Evolutionary conservation across 1,140 invertebrate genomes (phyloP).

Genomic region (Papilio xuthus): DNA sequence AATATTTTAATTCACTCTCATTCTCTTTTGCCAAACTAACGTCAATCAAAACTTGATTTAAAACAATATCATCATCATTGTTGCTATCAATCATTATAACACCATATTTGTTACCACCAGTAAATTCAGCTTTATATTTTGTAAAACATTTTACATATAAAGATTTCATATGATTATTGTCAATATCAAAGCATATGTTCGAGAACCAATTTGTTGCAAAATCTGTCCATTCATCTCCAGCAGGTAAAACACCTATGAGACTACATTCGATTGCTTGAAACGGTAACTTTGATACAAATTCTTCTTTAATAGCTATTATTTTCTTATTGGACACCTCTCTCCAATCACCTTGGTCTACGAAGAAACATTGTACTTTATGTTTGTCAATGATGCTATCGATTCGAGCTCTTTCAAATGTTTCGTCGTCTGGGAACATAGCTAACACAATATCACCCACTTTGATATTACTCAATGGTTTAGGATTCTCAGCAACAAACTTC

Average conservation of each 20-base stretch:
- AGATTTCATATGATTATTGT: slow-evolving; percentile 57
- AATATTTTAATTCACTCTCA: slow-evolving; percentile 57
- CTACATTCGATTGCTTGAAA: slow-evolving; percentile 80
- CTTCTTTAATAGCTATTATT: slow-evolving; percentile 61
- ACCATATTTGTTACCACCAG: slow-evolving; percentile 72
- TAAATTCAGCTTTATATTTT: slow-evolving; percentile 64
- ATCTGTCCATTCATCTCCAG: slow-evolving; percentile 64
- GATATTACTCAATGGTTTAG: slow-evolving; percentile 46
- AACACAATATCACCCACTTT: slow-evolving; percentile 65
- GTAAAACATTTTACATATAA: slow-evolving; percentile 67
- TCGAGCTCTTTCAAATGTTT: slow-evolving; percentile 66
- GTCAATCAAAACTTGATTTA: slow-evolving; percentile 68
- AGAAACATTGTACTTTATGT: slow-evolving; percentile 70
- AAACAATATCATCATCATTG: slow-evolving; percentile 56
- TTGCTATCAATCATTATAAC: slow-evolving; percentile 68
- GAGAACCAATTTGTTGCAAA: slow-evolving; percentile 68
- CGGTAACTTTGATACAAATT: slow-evolving; percentile 65
- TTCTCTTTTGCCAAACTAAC: slow-evolving; percentile 60
- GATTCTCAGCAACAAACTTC: slow-evolving; percentile 55
- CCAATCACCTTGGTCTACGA: slow-evolving; percentile 76
- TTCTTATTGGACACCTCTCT: slow-evolving; percentile 52
- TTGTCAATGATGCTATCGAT: slow-evolving; percentile 56
- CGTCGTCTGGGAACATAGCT: slow-evolving; percentile 71
- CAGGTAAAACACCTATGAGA: slow-evolving; percentile 65
- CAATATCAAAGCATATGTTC: slow-evolving; percentile 58